A percentile compares a stretch with the other conserved stretches of the same genome.
Evolutionary conservation across 1,140 invertebrate genomes (phyloP).

Genomic region (Heliothis subflexa): DNA sequence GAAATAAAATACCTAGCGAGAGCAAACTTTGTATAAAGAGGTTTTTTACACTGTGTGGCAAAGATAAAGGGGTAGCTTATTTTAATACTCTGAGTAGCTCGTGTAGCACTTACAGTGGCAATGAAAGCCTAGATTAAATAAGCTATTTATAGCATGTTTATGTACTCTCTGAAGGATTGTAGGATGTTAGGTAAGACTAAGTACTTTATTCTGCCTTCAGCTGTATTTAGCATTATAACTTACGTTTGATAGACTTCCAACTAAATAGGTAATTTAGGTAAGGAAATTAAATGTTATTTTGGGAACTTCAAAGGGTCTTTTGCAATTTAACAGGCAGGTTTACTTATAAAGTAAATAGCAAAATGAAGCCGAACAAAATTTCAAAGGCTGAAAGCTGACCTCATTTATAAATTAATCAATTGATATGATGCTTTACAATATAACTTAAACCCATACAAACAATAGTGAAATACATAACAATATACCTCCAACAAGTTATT

Average conservation of each 20-base stretch:
- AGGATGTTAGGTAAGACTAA: neutral
- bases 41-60: slow-evolving; percentile 11
- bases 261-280: no score
- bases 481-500: slow-evolving; percentile 5
- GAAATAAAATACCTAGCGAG: neutral
- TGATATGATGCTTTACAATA: no score
- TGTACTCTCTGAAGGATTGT: neutral
- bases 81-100: neutral
- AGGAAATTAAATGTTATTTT: no score
- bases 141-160: neutral
- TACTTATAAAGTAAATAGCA: no score
- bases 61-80: slow-evolving; percentile 2
- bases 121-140: neutral
- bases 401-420: no score
- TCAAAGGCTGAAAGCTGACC: no score
- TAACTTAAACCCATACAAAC: neutral
- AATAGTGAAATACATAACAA: neutral
- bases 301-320: no score
- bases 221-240: neutral
- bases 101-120: neutral
- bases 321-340: no score
- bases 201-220: neutral
- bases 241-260: no score
- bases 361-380: no score
- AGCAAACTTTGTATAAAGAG: no score